Percentiles rank a stretch among this genome's conserved stretches.
phyloP scores from a whole-genome alignment of 1,140 invertebrate species.

The Pollicipes pollicipes region DNA sequence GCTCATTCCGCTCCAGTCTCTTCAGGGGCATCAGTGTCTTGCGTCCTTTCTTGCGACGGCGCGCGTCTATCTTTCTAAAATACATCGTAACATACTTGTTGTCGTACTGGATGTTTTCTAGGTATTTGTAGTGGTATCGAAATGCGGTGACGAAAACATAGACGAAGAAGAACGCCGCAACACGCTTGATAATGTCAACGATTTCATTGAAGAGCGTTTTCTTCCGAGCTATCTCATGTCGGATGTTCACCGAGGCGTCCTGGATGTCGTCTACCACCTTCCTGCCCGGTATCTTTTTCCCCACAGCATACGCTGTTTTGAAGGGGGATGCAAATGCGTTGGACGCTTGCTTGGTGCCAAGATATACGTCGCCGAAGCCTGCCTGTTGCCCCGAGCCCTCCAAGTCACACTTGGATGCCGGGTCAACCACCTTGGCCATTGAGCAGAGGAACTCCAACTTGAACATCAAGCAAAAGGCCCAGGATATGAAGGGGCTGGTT shows the following conservation, averaged over 20 bases:
- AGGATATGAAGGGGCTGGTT: not conserved
- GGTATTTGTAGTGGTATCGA: not conserved
- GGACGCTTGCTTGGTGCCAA: not conserved
- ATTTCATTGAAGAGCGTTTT: not conserved
- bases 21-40: not conserved
- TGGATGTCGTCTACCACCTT: not conserved
- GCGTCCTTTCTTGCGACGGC: not conserved
- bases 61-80: not conserved
- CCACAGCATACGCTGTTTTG: not conserved
- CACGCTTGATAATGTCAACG: not conserved
- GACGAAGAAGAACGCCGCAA: not conserved
- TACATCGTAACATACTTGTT: not conserved
- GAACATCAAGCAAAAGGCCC: not conserved
- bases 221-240: not conserved
- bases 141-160: not conserved
- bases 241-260: not conserved
- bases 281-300: not conserved
- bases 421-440: not conserved
- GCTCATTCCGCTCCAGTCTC: not conserved
- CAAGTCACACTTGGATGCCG: not conserved
- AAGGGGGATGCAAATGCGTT: not conserved
- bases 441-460: not conserved
- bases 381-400: not conserved
- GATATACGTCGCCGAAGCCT: not conserved
- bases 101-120: not conserved